Conservation (phyloP, 2,888 invertebrate species). For the Spicauda simplicius region DNA sequence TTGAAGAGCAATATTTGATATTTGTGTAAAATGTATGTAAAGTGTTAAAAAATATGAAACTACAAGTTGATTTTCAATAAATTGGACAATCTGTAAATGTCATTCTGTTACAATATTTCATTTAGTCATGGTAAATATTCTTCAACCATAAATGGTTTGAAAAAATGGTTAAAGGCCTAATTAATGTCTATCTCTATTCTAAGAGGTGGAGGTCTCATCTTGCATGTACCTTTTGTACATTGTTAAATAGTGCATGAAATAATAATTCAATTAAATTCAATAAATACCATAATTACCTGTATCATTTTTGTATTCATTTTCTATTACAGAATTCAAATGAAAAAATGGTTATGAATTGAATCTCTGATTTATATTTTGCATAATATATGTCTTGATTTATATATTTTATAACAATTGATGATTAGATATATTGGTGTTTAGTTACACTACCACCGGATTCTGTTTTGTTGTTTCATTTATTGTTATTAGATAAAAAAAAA, state of each 20-base stretch:
- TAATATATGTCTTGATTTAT: constrained; percentile 3
- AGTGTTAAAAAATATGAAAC: background rate
- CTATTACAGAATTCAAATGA: constrained; percentile 12
- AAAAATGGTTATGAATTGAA: constrained; percentile 15
- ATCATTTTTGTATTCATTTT: background rate
- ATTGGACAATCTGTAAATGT: no score
- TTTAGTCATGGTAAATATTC: background rate
- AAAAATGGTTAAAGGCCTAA: constrained; percentile 17
- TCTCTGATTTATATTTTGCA: constrained; percentile 13
- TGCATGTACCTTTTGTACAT: background rate
- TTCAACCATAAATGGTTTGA: background rate
- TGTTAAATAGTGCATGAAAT: background rate
- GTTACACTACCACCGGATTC: constrained; percentile 27
- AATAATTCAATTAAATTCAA: background rate
- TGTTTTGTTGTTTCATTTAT: constrained; percentile 39
- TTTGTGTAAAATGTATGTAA: background rate
- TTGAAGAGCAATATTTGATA: background rate
- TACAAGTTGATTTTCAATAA: no score
- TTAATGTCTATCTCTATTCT: background rate
- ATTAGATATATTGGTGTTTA: constrained; percentile 32
- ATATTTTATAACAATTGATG: constrained; percentile 10
- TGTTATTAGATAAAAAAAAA: constrained; percentile 40
- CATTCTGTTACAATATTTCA: no score
- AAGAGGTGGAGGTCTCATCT: background rate
- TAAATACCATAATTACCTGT: background rate